Conservation (phyloP, 2,797 vertebrate genomes). For the Phyllotis vaccarum region DNA sequence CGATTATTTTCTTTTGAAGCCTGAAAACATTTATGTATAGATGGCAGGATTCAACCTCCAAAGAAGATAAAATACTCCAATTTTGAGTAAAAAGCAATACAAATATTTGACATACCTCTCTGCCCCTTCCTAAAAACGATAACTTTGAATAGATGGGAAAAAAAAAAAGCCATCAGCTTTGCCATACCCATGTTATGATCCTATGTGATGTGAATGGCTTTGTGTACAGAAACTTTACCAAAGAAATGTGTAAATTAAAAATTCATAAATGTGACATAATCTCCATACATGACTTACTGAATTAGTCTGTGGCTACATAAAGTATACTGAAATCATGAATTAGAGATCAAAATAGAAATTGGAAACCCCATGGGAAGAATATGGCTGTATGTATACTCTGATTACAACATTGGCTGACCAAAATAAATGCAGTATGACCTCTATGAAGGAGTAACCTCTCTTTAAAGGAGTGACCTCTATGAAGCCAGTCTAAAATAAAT, state of each 20-base stretch:
- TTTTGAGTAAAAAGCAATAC: not conserved
- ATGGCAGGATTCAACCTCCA: not conserved
- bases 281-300: not conserved
- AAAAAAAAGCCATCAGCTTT: not conserved
- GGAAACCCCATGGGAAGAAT: not conserved
- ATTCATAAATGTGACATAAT: not conserved
- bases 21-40: not conserved
- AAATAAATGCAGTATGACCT: not conserved
- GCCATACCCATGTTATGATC: not conserved
- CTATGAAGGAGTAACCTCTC: too few species aligned
- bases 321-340: not conserved
- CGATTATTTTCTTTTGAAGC: not conserved
- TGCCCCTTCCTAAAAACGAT: not conserved
- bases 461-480: not conserved
- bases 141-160: not conserved
- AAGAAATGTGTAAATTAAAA: not conserved
- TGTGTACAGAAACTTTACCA: not conserved
- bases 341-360: not conserved
- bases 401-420: not conserved
- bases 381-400: rapidly evolving
- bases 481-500: not conserved
- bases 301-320: not conserved
- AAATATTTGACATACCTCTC: rapidly evolving
- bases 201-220: too few species aligned
- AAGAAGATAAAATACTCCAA: not conserved